These are phyloP conservation scores for Drosophila picticornis DNA, from an alignment of 2,888 invertebrate genomes.

Conservation along the genomic window DNA sequence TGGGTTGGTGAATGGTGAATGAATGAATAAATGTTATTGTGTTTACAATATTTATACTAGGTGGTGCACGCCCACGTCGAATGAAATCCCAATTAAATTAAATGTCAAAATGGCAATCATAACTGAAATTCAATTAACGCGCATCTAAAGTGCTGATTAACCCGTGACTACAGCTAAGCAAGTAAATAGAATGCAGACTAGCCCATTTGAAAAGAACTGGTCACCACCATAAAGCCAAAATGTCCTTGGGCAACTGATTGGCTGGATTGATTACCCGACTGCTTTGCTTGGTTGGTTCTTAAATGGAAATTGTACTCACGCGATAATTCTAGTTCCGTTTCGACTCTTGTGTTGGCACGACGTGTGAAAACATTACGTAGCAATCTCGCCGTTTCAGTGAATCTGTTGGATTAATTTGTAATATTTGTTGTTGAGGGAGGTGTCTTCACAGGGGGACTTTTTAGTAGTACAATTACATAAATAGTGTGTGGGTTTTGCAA, in stretches of 20 bases:
- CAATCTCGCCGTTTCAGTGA: constrained; percentile 98
- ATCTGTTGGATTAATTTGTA: constrained; percentile 87
- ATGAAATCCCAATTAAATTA: constrained; percentile 18
- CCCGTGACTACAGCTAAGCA: neutral
- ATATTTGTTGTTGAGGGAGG: constrained; percentile 20
- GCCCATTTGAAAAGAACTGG: constrained; percentile 43
- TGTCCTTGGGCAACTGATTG: constrained; percentile 51
- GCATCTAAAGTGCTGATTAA: constrained; percentile 35
- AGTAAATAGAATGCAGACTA: constrained; percentile 20
- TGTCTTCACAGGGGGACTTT: constrained; percentile 30
- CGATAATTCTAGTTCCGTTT: constrained; percentile 95
- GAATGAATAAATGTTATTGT: constrained; percentile 5
- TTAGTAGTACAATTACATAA: constrained; percentile 19
- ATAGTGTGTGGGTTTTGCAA: constrained; percentile 22
- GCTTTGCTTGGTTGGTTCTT: constrained; percentile 24
- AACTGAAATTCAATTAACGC: constrained; percentile 41
- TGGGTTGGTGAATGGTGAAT: constrained; percentile 15
- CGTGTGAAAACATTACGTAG: constrained; percentile 96
- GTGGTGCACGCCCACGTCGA: neutral
- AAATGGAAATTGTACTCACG: constrained; percentile 90
- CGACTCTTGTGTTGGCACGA: constrained; percentile 92
- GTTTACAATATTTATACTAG: constrained; percentile 3
- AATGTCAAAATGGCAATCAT: constrained; percentile 36
- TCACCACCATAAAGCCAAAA: constrained; percentile 26
- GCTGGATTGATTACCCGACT: neutral